Conservation (phyloP, 2,113 vertebrate species). For the Circaetus cinerascens region DNA sequence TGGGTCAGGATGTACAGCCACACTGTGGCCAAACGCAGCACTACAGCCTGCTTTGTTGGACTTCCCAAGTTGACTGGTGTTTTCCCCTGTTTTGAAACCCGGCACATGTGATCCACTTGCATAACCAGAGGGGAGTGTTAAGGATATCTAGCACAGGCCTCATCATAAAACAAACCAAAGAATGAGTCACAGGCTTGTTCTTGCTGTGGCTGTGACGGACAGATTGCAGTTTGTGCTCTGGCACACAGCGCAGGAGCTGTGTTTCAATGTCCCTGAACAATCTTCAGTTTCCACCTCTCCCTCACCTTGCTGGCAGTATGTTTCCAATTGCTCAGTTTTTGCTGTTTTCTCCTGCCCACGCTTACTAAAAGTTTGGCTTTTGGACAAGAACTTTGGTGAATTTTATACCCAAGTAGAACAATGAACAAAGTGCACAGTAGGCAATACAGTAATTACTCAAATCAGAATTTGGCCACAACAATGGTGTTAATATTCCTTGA, state of each 20-base stretch:
- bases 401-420: background rate
- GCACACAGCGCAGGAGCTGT: background rate
- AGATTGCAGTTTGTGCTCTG: background rate
- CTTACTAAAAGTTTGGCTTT: background rate
- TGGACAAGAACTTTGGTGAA: background rate
- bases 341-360: background rate
- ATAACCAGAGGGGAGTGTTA: background rate
- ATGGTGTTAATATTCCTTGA: background rate
- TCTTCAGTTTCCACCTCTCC: background rate
- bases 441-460: background rate
- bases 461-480: background rate
- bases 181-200: background rate
- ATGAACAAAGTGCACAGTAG: background rate
- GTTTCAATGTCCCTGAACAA: background rate
- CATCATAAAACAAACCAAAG: background rate
- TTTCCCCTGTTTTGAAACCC: background rate
- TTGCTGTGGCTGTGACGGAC: background rate
- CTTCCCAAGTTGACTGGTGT: background rate
- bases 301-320: background rate
- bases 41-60: background rate
- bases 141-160: background rate
- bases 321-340: background rate
- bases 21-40: background rate
- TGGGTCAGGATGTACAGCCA: background rate
- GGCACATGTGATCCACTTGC: background rate